Base-by-base conservation (phyloP, 2,113 vertebrate species). In the Stictonetta naevosa region DNA sequence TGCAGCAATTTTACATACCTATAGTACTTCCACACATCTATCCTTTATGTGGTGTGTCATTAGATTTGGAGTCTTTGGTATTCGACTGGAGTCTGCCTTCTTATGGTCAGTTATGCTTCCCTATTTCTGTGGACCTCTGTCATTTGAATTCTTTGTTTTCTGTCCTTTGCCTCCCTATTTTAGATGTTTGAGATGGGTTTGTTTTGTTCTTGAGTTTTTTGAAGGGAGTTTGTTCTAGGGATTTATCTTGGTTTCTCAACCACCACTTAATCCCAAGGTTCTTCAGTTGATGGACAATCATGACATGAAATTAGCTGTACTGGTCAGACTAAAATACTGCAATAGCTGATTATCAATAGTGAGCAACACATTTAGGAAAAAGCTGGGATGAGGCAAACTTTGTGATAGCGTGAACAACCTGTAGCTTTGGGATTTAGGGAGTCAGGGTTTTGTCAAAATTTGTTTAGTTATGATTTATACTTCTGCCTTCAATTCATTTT, bases 1-100 rank as follows among this genome's bases (percentile, higher is more conserved):
- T 56, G 34, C n/a, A 55, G 34, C 56, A 15, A 48, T 3, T 9
- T 40, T 74, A 3, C 46, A 40, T 0, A 0, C 77, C 29, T 48
- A 6, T 38, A 81, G 5, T 80, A 36, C 8, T 79, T 67, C 13
- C 31, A 62, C 21, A 2, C 64, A 8, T 73, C 33, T 67, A 6
- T 76, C 31, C 3, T 26, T 86, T 11, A 46, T 16, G 3, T 63
- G 46, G 13, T 74, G 5, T 36, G 15, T 31, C 81, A 18, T 1
- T 68, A 71, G 31, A 23, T 81, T 56, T 71, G 53, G 50, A n/a
- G 20, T 21, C 64, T 28, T 72, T 82, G 9, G 8, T 69, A 31
- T 85, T 73, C 22, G 0, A 18, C 16, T 62, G 36, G 76, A 69
- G 20, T 20, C 11, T 73, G 5, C 21, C 10, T 38, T 88, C 38